Conservation (phyloP, 2,888 invertebrate species). For the Mallateleia sp. region DNA sequence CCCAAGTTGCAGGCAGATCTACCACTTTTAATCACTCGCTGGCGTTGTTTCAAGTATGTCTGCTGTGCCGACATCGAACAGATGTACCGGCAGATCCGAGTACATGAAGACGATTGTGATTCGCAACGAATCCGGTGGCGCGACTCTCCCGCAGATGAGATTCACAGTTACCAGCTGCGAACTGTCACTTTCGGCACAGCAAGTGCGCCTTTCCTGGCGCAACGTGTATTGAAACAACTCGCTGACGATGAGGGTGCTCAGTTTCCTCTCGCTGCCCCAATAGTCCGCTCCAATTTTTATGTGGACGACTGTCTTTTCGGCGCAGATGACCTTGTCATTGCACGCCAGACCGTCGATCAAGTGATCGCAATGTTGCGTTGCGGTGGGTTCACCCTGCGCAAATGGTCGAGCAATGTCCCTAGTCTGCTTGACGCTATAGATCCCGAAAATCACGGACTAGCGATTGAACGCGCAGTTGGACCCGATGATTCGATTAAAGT, state of each 20-base stretch:
- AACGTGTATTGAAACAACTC: not conserved
- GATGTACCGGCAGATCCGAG: slow-evolving; percentile 31
- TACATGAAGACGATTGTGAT: not conserved
- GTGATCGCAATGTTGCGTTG: not conserved
- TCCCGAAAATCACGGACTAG: not conserved
- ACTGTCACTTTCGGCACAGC: not conserved
- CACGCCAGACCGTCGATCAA: not conserved
- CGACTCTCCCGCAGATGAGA: not conserved
- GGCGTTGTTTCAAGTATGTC: slow-evolving; percentile 15
- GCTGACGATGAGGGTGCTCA: not conserved
- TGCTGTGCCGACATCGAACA: slow-evolving; percentile 43
- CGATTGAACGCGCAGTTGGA: not conserved
- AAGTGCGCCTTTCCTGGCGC: not conserved
- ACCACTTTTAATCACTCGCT: slow-evolving; percentile 20
- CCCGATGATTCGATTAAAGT: not conserved
- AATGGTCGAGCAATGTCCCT: not conserved
- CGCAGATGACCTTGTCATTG: not conserved
- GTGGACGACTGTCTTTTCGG: slow-evolving; percentile 21
- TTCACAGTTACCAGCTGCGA: not conserved
- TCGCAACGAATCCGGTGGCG: not conserved
- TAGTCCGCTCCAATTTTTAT: not conserved
- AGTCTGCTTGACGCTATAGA: not conserved
- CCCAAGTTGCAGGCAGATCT: slow-evolving; percentile 47
- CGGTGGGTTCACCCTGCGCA: not conserved
- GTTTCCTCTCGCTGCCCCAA: slow-evolving; percentile 4